Evolutionary conservation across 2,113 vertebrate species (phyloP), one percentile per base, ranked within the genome.

Genomic region (Todiramphus chloris): DNA sequence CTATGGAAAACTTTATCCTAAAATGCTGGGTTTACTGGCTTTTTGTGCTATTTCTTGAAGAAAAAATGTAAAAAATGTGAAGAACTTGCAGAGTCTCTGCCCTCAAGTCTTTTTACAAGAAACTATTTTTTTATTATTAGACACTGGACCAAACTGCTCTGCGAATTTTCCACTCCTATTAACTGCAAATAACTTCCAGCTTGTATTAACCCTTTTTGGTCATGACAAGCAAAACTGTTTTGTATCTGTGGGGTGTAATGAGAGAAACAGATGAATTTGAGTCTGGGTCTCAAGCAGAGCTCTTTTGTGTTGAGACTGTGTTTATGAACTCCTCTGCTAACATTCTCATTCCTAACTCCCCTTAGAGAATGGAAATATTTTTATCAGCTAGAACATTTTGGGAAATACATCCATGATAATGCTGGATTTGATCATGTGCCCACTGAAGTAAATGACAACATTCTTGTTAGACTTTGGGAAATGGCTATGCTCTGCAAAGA

Each of bases 51-150:
- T 91, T 94, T 93, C 70, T 95, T 64, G 82, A 81, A 62, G 53
- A 84, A 96, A 95, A 50, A 87, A 85, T 33, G 10, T 76, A 67
- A 94, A 96, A 93, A 63, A 78, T 37, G 5, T 72, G 70, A 93
- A 92, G 89, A 77, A 55, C 69, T 95, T 46, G 27, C 67, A 86
- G 75, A 92, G 48, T 51, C 67, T 96, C 87, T 96, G 78, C 90
- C 92, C 91, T 97, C 64, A 83, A 94, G 76, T 62, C 58, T 89
- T 79, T 96, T 98, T 95, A 96, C 56, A 96, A 87, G 81, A 80
- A 96, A 33, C 55, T 91, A 48, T 89, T 95, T 92, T 97, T 97
- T 97, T 96, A 91, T 96, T 89, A 83, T 92, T 95, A 96, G 63
- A 94, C 86, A 81, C 73, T 76, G 76, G 76, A 94, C 67, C 51